These are phyloP conservation scores for Andricus grossulariae DNA, from an alignment of 1,140 invertebrate species.

Conservation along the genomic window DNA sequence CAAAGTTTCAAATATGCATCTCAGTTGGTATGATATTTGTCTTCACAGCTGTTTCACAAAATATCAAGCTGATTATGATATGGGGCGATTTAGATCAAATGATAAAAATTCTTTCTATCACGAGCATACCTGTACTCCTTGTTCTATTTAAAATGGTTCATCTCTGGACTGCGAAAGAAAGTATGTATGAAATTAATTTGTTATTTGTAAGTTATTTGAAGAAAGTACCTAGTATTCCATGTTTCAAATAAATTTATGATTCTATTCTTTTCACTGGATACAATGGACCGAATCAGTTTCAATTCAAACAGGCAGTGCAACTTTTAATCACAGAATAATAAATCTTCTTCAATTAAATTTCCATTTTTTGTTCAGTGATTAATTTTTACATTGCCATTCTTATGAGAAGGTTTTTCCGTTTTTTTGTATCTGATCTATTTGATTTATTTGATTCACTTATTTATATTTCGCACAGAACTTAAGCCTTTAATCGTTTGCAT, in stretches of 20 bases:
- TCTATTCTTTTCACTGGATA: too few species aligned
- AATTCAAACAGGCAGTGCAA: too few species aligned
- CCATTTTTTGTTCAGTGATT: too few species aligned
- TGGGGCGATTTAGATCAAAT: slow-evolving; percentile 39
- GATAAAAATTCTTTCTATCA: slow-evolving; percentile 44
- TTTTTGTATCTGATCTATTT: too few species aligned
- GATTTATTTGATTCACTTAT: background rate
- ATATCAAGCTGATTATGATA: slow-evolving; percentile 31
- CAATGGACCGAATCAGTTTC: too few species aligned
- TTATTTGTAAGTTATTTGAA: background rate
- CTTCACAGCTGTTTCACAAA: slow-evolving; percentile 35
- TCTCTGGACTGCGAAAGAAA: slow-evolving; percentile 42
- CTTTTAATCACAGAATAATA: too few species aligned
- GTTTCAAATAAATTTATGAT: too few species aligned
- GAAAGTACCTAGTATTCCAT: too few species aligned
- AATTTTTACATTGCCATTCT: too few species aligned
- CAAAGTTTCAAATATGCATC: background rate
- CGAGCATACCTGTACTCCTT: slow-evolving; percentile 39
- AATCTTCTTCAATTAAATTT: too few species aligned
- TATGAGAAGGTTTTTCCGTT: too few species aligned
- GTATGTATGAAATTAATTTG: slow-evolving; percentile 7
- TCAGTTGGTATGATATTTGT: background rate
- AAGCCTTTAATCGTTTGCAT: too few species aligned
- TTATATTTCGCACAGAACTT: background rate
- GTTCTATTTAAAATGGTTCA: slow-evolving; percentile 37